Evolutionary conservation across 2,888 invertebrate genomes (phyloP).

Genomic region (Acrobasis repandana): DNA sequence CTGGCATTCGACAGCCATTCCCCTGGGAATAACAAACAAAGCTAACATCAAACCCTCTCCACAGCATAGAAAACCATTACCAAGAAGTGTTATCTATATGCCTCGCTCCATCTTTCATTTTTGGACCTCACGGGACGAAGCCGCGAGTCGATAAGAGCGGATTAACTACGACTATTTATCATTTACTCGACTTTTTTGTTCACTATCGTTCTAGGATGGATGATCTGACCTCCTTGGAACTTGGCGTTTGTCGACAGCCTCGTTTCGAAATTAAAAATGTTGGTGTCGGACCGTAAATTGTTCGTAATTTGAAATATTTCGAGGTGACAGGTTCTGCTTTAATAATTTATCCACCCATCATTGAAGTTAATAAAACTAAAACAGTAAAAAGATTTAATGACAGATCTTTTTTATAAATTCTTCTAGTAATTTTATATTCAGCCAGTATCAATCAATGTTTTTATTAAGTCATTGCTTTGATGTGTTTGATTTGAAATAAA

Average conservation of each 20-base stretch:
- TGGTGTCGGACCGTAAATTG: not conserved
- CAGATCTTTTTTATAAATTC: not conserved
- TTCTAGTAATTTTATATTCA: not conserved
- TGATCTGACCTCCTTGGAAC: slow-evolving; percentile 58
- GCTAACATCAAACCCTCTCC: slow-evolving; percentile 36
- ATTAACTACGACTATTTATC: slow-evolving; percentile 81
- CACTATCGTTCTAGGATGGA: slow-evolving; percentile 69
- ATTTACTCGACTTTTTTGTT: slow-evolving; percentile 72
- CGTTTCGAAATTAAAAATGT: slow-evolving; percentile 15
- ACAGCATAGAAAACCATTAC: slow-evolving; percentile 66
- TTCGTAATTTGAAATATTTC: slow-evolving; percentile 7
- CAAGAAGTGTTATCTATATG: slow-evolving; percentile 70
- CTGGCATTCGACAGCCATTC: slow-evolving; percentile 9
- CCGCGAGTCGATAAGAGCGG: slow-evolving; percentile 72
- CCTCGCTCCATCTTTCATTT: slow-evolving; percentile 77
- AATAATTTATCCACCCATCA: not conserved
- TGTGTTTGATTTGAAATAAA: not conserved
- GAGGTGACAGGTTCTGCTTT: not conserved
- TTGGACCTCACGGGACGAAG: slow-evolving; percentile 77
- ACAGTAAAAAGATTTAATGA: too few relatives aligned
- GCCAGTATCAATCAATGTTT: not conserved
- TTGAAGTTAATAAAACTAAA: not conserved
- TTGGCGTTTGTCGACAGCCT: slow-evolving; percentile 30
- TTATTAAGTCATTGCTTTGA: not conserved
- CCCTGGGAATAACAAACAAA: slow-evolving; percentile 21